These are phyloP conservation scores for Paramisgurnus dabryanus DNA, from an alignment of 2,113 vertebrate species.

Conservation along the genomic window DNA sequence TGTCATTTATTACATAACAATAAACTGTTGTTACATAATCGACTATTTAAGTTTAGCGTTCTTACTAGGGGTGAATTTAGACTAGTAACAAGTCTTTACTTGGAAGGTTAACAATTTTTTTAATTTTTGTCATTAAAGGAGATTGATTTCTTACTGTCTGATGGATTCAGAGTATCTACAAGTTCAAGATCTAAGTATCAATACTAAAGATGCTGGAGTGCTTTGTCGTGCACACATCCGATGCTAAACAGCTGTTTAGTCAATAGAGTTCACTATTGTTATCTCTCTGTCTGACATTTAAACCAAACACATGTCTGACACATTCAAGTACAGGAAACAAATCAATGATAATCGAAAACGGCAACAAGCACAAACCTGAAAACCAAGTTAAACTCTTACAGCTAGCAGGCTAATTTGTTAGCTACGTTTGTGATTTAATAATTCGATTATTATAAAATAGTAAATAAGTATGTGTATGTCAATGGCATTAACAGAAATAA, in stretches of 20 bases:
- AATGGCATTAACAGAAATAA: background rate
- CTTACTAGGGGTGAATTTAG: background rate
- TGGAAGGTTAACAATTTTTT: background rate
- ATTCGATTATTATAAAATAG: background rate
- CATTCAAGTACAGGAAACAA: background rate
- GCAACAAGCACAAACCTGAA: background rate
- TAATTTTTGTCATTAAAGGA: background rate
- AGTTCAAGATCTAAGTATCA: background rate
- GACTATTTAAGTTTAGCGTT: background rate
- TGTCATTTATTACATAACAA: too few relatives aligned
- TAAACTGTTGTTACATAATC: background rate
- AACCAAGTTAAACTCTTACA: background rate
- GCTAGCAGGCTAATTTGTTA: slow-evolving; percentile 21
- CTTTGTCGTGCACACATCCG: background rate
- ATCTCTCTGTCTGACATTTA: background rate
- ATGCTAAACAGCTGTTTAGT: background rate
- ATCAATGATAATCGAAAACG: slow-evolving; percentile 16
- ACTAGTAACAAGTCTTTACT: background rate
- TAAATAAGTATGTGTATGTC: too few relatives aligned
- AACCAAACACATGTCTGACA: background rate
- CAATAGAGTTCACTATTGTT: background rate
- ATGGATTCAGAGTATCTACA: background rate
- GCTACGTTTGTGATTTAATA: background rate
- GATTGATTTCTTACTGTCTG: too few relatives aligned
- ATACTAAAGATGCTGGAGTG: slow-evolving; percentile 8